These are phyloP conservation scores for Tenthredo mesomela DNA, from an alignment of 2,888 invertebrate genomes.

Conservation along the genomic window DNA sequence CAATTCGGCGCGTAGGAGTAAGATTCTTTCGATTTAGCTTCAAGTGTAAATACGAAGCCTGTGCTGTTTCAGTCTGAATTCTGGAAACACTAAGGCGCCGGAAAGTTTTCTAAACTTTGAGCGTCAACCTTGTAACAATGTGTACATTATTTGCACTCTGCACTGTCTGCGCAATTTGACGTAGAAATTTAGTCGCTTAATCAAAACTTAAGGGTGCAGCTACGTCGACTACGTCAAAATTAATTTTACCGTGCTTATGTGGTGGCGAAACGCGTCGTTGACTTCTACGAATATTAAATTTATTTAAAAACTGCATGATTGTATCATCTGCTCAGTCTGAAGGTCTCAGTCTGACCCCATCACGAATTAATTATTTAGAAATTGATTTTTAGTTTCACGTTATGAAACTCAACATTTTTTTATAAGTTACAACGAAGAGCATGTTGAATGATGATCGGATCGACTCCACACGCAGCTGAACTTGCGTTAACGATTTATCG, in stretches of 20 bases:
- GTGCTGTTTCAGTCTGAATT: neutral
- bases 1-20: neutral
- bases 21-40: neutral
- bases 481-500: neutral
- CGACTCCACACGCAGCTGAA: neutral
- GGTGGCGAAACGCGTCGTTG: neutral
- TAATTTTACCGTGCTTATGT: neutral
- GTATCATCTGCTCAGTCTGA: neutral
- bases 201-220: neutral
- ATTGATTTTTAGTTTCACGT: neutral
- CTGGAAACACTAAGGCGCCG: neutral
- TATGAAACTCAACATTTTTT: neutral
- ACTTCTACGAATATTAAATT: conserved; percentile 22
- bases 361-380: neutral
- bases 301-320: neutral
- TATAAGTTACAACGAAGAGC: neutral
- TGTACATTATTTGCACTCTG: neutral
- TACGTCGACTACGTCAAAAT: neutral
- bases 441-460: neutral
- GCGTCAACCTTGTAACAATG: neutral
- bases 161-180: neutral
- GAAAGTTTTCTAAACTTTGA: neutral
- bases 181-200: conserved; percentile 5
- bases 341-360: neutral
- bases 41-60: neutral